phyloP scores from a whole-genome alignment of 2,888 invertebrate genomes.

The Patella ulyssiponensis region DNA sequence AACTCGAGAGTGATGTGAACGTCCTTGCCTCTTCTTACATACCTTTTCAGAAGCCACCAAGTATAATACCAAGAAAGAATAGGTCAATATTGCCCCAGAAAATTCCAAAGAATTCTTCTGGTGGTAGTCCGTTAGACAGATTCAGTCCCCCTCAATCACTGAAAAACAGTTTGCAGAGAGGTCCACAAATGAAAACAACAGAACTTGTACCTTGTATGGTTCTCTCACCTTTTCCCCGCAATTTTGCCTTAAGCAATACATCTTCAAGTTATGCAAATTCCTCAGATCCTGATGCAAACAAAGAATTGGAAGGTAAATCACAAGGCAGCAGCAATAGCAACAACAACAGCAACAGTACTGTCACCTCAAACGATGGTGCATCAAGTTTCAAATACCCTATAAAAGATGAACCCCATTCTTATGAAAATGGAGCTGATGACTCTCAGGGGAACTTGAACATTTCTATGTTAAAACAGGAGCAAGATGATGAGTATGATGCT shows the following conservation, averaged over 20 bases:
- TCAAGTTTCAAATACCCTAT: background rate
- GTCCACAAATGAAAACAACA: conserved; percentile 10
- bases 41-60: conserved; percentile 1
- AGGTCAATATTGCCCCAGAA: background rate
- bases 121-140: background rate
- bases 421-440: background rate
- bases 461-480: background rate
- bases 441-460: background rate
- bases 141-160: conserved; percentile 3
- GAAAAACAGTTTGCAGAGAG: background rate
- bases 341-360: background rate
- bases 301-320: too few relatives aligned
- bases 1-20: background rate
- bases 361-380: background rate
- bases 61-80: background rate
- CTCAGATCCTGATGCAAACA: background rate
- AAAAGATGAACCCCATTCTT: background rate
- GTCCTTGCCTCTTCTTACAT: background rate
- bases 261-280: conserved; percentile 2
- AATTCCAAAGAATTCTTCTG: background rate
- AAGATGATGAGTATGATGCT: background rate
- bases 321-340: too few relatives aligned
- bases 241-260: conserved; percentile 9
- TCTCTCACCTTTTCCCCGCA: conserved; percentile 1
- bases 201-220: conserved; percentile 13